Conservation (phyloP, 1,140 invertebrate species). For the Drosophila persimilis region DNA sequence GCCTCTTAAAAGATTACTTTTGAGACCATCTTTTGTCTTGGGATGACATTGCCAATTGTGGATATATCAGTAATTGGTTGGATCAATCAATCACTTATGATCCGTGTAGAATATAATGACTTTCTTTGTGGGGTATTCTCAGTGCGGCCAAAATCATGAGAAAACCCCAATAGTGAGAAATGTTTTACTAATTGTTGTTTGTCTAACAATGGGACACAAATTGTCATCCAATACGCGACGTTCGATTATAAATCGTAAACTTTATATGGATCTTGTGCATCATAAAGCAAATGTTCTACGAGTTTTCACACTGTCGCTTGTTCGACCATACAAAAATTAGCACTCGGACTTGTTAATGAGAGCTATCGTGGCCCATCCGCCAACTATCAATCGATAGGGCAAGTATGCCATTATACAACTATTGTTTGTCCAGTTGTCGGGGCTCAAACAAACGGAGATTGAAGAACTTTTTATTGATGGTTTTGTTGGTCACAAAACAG, state of each 20-base stretch:
- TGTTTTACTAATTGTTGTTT: slow-evolving; percentile 14
- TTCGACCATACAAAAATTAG: slow-evolving; percentile 35
- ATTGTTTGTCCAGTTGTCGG: slow-evolving; percentile 32
- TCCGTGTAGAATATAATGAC: not conserved
- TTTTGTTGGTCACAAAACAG: slow-evolving; percentile 21
- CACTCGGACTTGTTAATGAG: slow-evolving; percentile 44
- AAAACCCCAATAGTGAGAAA: slow-evolving; percentile 23
- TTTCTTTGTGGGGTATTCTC: not conserved
- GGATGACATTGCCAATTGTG: not conserved
- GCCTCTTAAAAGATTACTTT: slow-evolving; percentile 15
- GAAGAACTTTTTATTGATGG: slow-evolving; percentile 8
- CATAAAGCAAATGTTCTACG: slow-evolving; percentile 30
- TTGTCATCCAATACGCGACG: not conserved
- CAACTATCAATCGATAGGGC: slow-evolving; percentile 10
- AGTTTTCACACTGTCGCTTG: slow-evolving; percentile 4
- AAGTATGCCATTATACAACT: slow-evolving; percentile 28
- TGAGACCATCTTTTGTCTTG: slow-evolving; percentile 8
- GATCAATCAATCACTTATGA: slow-evolving; percentile 34
- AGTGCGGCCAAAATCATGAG: slow-evolving; percentile 4
- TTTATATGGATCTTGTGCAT: not conserved
- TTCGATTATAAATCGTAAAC: slow-evolving; percentile 8
- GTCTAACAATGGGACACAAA: slow-evolving; percentile 20
- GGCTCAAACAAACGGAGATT: slow-evolving; percentile 12
- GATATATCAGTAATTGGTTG: slow-evolving; percentile 8
- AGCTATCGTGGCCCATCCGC: slow-evolving; percentile 16